Percentiles rank a stretch among this genome's conserved stretches.
These are phyloP conservation scores for Brachionus koreanus DNA, from an alignment of 1,140 invertebrate genomes.

Conservation along the genomic window DNA sequence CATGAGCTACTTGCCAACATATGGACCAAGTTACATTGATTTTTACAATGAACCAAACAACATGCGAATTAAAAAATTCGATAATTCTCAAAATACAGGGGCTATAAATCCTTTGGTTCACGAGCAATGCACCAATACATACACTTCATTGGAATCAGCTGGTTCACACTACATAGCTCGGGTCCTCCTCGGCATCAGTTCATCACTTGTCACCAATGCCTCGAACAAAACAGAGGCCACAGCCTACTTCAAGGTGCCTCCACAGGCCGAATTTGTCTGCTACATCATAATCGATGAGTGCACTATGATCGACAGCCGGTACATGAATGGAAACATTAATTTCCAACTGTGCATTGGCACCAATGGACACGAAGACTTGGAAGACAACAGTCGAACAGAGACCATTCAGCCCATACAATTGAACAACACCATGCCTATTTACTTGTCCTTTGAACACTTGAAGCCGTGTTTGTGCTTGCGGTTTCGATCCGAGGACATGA, in stretches of 20 bases:
- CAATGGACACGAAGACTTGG: background rate
- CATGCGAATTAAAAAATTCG: background rate
- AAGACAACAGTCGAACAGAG: background rate
- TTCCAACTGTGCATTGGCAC: background rate
- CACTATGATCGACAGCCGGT: conserved; percentile 1
- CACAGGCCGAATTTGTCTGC: background rate
- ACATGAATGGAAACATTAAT: background rate
- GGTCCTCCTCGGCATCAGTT: background rate
- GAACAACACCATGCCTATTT: background rate
- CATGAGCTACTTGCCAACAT: background rate
- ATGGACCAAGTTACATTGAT: conserved; percentile 25
- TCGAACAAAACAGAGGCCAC: no score
- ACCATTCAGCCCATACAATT: background rate
- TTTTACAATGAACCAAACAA: conserved; percentile 34
- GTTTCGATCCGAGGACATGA: conserved; percentile 4
- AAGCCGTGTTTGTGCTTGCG: background rate
- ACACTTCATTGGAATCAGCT: background rate
- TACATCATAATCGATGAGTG: conserved; percentile 1
- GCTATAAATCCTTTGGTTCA: background rate
- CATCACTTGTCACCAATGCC: background rate
- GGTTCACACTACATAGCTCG: background rate
- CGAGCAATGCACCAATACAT: background rate
- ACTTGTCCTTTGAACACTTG: background rate
- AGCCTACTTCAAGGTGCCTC: background rate
- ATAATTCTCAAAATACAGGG: background rate